phyloP scores from a whole-genome alignment of 2,113 vertebrate species.

The Meleagris gallopavo region DNA sequence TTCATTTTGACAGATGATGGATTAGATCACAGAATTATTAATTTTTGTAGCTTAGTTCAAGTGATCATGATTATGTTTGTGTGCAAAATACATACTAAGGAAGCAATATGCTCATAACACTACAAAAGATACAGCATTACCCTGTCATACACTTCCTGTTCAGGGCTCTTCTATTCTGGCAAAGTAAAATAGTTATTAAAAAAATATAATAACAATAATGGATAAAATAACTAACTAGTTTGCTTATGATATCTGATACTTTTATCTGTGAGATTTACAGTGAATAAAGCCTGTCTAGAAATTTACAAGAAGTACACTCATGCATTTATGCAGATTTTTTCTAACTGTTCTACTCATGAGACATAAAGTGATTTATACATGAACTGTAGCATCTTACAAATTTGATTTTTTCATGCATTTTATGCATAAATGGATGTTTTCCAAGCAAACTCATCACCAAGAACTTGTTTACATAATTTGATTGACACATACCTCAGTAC shows the following conservation, averaged over 20 bases:
- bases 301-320: not conserved
- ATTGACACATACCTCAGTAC: conserved; percentile 14
- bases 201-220: not conserved
- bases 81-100: not conserved
- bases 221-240: not conserved
- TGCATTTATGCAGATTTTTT: not conserved
- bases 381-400: not conserved
- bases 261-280: not conserved
- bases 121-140: not conserved
- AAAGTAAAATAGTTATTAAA: not conserved
- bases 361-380: not conserved
- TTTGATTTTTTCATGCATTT: not conserved
- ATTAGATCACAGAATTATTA: not conserved
- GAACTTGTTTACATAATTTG: conserved; percentile 4
- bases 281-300: not conserved
- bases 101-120: not conserved
- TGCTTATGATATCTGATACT: not conserved
- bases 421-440: conserved; percentile 10
- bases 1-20: not conserved
- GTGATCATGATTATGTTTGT: not conserved
- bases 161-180: not conserved
- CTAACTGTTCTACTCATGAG: not conserved
- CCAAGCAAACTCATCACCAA: not conserved
- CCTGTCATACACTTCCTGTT: not conserved
- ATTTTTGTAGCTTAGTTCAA: not conserved